Base-by-base conservation (phyloP, 1,140 invertebrate species). In the Drosophila sproati region DNA sequence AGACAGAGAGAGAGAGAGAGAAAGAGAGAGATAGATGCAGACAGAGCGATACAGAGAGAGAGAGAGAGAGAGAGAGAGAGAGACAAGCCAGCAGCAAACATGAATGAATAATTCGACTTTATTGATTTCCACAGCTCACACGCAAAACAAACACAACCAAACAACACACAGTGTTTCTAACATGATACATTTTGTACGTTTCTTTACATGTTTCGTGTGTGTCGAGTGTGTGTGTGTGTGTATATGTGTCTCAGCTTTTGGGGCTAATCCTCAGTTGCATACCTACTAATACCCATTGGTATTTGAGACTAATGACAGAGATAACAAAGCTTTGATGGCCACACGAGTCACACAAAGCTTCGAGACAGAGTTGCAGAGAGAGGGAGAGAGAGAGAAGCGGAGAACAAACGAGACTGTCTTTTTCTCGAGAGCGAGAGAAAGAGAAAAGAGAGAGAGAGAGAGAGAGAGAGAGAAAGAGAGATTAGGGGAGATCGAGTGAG, bases 91-190 rank as follows among this genome's bases (percentile, higher is more conserved):
- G 50, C 62, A 20, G 20, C 20, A 62, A 39, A 62, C 71, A 74
- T 62, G 34, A 87, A 88, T 82, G 55, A 72, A 82, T 87, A 68
- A 77, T 77, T 71, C 54, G 37, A 69, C 43, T 74, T 69, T 82
- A 87, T 88, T 74, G 83, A 87, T 82, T 80, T 77, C 39, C 47
- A 43, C 31, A 29, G 20, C 10, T 12, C 28, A 31, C 45, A 28
- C 43, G n/a, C 35, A 59, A 51, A 59, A 35, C 35, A 60, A 70
- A 20, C 20, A 70, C 56, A 55, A 37, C 37, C 66, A 60, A 52
- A 52, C 55, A 57, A 37, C 20, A 1, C 20, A 20, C 20, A 20
- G 20, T 20, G 20, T 59, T 56, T 59, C 48, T 35, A 69, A 43
- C 67, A 70, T 52, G 61, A 56, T 67, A 67, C 70, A 67, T 20